Conservation (phyloP, 2,888 invertebrate species). For the Microplitis manilae region DNA sequence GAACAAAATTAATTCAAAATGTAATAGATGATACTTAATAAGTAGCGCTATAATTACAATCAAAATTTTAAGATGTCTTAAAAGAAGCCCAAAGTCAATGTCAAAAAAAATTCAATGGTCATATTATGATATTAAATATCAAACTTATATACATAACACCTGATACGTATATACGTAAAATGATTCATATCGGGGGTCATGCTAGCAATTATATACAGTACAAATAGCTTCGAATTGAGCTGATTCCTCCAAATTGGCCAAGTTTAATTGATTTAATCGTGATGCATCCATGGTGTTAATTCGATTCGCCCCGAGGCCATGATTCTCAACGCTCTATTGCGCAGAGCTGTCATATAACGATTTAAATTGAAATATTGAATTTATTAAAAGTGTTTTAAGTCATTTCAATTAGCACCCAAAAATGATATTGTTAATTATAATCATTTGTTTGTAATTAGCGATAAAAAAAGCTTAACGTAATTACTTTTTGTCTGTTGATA, state of each 20-base stretch:
- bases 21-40: too few species aligned
- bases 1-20: too few species aligned
- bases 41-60: too few species aligned
- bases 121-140: too few species aligned
- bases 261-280: conserved; percentile 34
- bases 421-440: neutral
- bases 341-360: neutral
- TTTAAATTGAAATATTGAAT: too few species aligned
- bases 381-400: too few species aligned
- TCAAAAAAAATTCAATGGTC: too few species aligned
- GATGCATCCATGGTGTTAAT: conserved; percentile 10
- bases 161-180: neutral
- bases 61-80: too few species aligned
- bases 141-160: too few species aligned
- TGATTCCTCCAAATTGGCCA: conserved; percentile 28
- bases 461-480: neutral
- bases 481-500: neutral
- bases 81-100: too few species aligned
- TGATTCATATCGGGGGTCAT: neutral
- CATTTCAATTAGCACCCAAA: neutral
- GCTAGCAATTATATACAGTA: conserved; percentile 25
- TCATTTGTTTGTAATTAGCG: neutral
- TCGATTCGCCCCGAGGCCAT: conserved; percentile 21
- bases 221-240: neutral
- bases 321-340: conserved; percentile 18